Conservation (phyloP, 1,140 invertebrate genomes). For the Hyposmocoma kahamanoa region DNA sequence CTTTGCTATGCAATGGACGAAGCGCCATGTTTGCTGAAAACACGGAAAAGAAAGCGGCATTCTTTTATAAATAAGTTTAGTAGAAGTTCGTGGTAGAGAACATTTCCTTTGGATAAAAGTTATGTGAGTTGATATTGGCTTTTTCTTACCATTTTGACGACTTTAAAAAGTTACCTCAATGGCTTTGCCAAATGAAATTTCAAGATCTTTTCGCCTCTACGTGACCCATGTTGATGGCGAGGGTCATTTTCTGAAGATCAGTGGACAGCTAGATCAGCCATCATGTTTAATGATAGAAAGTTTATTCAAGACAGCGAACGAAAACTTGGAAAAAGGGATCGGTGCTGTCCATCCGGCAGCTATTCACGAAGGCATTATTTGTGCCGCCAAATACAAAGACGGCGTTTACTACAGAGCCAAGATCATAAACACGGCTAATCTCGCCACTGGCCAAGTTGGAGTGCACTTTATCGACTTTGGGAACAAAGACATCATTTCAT, state of each 20-base stretch:
- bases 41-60: slow-evolving; percentile 59
- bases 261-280: slow-evolving; percentile 77
- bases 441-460: slow-evolving; percentile 66
- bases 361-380: slow-evolving; percentile 71
- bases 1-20: background rate
- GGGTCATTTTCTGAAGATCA: slow-evolving; percentile 79
- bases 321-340: slow-evolving; percentile 65
- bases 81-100: slow-evolving; percentile 23
- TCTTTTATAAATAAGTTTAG: slow-evolving; percentile 30
- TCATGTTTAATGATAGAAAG: slow-evolving; percentile 73
- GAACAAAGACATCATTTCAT: slow-evolving; percentile 74
- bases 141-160: background rate
- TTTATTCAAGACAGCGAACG: slow-evolving; percentile 61
- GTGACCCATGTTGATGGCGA: slow-evolving; percentile 80
- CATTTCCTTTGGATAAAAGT: slow-evolving; percentile 25
- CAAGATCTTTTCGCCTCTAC: slow-evolving; percentile 59
- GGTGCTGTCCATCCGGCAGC: slow-evolving; percentile 42
- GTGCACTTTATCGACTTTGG: slow-evolving; percentile 84
- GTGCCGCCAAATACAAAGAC: slow-evolving; percentile 79
- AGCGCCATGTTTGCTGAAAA: slow-evolving; percentile 60
- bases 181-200: slow-evolving; percentile 41
- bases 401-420: slow-evolving; percentile 77
- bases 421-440: slow-evolving; percentile 64
- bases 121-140: slow-evolving; percentile 31
- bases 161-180: no score